Evolutionary conservation across 2,888 invertebrate genomes (phyloP), one percentile per base, ranked within the genome.

Genomic region (Caenorhabditis sp.): DNA sequence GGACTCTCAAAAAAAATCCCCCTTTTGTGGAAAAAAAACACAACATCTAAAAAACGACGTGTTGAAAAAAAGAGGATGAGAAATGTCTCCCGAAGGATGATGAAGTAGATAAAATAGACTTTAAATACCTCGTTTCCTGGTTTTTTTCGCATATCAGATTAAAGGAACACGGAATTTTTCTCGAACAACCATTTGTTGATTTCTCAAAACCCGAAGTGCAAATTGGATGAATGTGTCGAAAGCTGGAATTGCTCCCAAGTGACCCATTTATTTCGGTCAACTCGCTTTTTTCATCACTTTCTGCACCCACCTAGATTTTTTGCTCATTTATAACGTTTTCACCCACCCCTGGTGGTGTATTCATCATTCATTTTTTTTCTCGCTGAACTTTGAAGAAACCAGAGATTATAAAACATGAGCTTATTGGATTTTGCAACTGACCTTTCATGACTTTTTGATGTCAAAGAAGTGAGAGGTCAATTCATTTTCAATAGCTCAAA

Each of bases 211-310:
- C 4, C 10, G 23, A 27, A 8, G 56, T 14, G 56, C 21, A 52
- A 52, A 52, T 52, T 20, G 52, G 52, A 20, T 21, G 21, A 52
- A 56, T 56, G 25, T 56, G 56, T 56, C 27, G 56, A n/a, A 56
- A 56, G 20, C 25, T 58, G n/a, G 4, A 58, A 58, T 31, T 36
- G 31, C 57, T 58, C 57, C 57, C 57, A 58, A 58, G 57, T 36
- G 57, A 58, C n/a, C 57, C n/a, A 36, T 36, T 58, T 25, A 3
- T 58, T 58, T 31, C 20, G 57, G 36, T 17, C 31, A n/a, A 26
- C 26, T 58, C 57, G 25, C 53, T 8, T n/a, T 17, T 43, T 43
- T 43, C 53, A 21, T 23, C 53, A 21, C 20, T 53, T 21, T 21
- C 5, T 56, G 17, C 56, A 27, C 36, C 57, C 26, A 58, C 57